These are phyloP conservation scores for Sparidentex hasta DNA, from an alignment of 2,797 vertebrate genomes.

Conservation along the genomic window DNA sequence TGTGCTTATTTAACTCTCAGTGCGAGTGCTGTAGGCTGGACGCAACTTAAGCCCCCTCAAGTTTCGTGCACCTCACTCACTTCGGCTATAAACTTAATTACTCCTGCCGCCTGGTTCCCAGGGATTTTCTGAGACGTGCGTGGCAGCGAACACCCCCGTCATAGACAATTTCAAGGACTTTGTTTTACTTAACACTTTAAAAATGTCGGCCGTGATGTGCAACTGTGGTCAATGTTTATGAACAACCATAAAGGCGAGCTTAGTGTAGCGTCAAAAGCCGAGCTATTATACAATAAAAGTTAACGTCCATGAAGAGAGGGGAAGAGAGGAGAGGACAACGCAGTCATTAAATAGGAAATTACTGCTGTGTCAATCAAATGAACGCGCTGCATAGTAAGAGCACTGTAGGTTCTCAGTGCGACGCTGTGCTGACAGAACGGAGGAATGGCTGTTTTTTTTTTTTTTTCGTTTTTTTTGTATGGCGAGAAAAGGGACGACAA, in stretches of 20 bases:
- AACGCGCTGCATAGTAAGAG: constrained; percentile 57
- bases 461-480: constrained; percentile 3
- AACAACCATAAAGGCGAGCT: constrained; percentile 80
- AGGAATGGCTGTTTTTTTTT: constrained; percentile 12
- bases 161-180: constrained; percentile 66
- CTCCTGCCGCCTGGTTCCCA: constrained; percentile 28
- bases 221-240: constrained; percentile 80
- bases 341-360: constrained; percentile 79
- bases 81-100: constrained; percentile 44
- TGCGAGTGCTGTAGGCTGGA: not conserved
- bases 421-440: constrained; percentile 26
- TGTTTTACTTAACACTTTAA: constrained; percentile 77
- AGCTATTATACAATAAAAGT: constrained; percentile 83
- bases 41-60: constrained; percentile 2
- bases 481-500: constrained; percentile 4
- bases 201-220: constrained; percentile 72
- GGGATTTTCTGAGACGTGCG: constrained; percentile 30
- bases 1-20: constrained; percentile 11
- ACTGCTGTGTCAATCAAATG: constrained; percentile 75
- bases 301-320: constrained; percentile 80
- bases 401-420: constrained; percentile 36
- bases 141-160: constrained; percentile 23
- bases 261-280: constrained; percentile 79
- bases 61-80: constrained; percentile 19
- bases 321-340: constrained; percentile 75